Percentiles rank a stretch among this genome's conserved stretches.
Conservation (phyloP, 2,888 invertebrate genomes). For the Leptura quadrifasciata region DNA sequence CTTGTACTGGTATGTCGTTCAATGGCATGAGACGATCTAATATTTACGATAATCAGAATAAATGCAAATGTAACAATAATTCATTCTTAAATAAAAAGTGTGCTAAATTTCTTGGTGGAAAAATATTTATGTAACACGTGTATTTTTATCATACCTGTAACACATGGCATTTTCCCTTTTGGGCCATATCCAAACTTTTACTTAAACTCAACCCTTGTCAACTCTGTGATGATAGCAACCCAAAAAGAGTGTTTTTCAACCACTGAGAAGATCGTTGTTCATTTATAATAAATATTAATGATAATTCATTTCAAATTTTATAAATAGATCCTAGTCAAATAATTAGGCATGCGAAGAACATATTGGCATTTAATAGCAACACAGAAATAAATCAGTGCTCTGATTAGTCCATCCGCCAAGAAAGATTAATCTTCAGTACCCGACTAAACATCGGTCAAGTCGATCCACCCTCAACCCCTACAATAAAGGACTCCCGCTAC, state of each 20-base stretch:
- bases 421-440: conserved; percentile 47
- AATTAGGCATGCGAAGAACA: conserved; percentile 27
- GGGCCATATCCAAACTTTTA: not conserved
- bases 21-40: no score
- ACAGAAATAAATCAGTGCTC: conserved; percentile 43
- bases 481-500: conserved; percentile 34
- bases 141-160: no score
- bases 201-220: not conserved
- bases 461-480: conserved; percentile 42
- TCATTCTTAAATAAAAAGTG: not conserved
- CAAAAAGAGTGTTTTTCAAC: not conserved
- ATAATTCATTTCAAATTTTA: not conserved
- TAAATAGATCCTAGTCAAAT: conserved; percentile 24
- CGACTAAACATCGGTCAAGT: conserved; percentile 47
- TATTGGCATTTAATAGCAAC: conserved; percentile 45
- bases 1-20: no score
- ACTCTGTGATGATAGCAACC: not conserved
- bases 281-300: not conserved
- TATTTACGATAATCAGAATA: no score
- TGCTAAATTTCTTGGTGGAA: not conserved
- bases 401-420: conserved; percentile 47
- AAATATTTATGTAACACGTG: not conserved
- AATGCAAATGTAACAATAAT: not conserved
- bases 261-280: not conserved
- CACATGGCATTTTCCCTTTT: not conserved